Base-by-base conservation (phyloP, 2,797 vertebrate genomes). In the Acanthornis magna region DNA sequence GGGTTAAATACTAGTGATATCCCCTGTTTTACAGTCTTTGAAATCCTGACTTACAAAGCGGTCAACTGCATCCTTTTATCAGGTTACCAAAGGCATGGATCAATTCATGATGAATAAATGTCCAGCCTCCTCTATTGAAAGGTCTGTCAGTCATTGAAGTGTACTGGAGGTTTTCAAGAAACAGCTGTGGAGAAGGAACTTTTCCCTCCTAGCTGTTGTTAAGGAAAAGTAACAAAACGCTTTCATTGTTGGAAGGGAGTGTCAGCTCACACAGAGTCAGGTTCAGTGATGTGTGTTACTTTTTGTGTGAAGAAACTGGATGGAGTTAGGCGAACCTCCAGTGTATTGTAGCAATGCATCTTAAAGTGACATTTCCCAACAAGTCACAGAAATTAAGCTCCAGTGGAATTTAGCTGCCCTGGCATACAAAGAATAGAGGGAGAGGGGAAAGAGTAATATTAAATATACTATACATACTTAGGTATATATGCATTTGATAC, bases 41-140 rank as follows among this genome's bases (percentile, higher is more conserved):
- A 92, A 93, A 95, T 88, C 42, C 48, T 54, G 53, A 29, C 93
- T 94, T 85, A 88, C 66, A 82, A 86, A 96, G 84, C 79, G 95
- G 58, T 73, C 61, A 89, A 36, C 91, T 91, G 75, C 78, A 75
- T 96, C 57, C 54, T 88, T 88, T 92, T 93, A 89, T 91, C 86
- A 85, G 68, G 51, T 92, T 92, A 80, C 87, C 81, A 87, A 93
- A 84, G 76, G 53, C 34, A 83, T 81, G 38, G 34, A 79, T 93
- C 80, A 71, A 63, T 78, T 90, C 0, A 32, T 18, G 45, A 47
- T 77, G 65, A 90, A 68, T 60, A 90, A 84, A 84, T 1, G 7
- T 81, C 55, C 71, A 92, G 15, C 70, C 45, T 74, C 43, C 43
- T 47, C 85, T 88, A 51, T 57, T 82, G 71, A 83, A 76, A 91